Percentiles rank a stretch among this genome's conserved stretches.
Evolutionary conservation across 2,888 invertebrate species (phyloP).

Genomic region (Adelognathus sp.): DNA sequence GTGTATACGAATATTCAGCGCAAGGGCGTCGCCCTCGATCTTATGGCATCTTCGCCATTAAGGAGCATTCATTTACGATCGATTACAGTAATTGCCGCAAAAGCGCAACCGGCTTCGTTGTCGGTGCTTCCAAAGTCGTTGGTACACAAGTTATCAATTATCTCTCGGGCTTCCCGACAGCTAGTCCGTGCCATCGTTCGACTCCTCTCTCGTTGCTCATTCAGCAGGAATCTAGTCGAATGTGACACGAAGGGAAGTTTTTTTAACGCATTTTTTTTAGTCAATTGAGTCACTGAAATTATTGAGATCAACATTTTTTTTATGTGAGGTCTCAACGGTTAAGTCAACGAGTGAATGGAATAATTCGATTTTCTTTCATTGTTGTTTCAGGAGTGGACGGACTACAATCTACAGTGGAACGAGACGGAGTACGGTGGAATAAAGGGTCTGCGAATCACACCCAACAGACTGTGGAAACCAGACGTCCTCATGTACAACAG

Average conservation of each 20-base stretch:
- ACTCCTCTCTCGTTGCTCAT: neutral
- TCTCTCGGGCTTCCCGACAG: neutral
- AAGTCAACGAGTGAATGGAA: neutral
- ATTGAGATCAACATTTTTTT: neutral
- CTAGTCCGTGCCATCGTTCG: neutral
- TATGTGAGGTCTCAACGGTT: neutral
- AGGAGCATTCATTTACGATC: conserved; percentile 12
- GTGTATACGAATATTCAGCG: neutral
- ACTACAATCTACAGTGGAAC: conserved; percentile 98
- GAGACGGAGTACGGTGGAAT: conserved; percentile 97
- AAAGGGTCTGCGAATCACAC: conserved; percentile 96
- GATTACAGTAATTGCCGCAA: neutral
- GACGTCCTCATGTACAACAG: conserved; percentile 99
- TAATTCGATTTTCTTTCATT: neutral
- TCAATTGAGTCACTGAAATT: neutral
- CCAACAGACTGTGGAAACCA: conserved; percentile 98
- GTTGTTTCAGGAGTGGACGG: conserved; percentile 94
- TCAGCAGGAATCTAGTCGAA: neutral
- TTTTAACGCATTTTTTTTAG: neutral
- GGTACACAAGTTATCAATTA: conserved; percentile 14
- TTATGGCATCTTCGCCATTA: conserved; percentile 3
- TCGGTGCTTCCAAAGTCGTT: neutral
- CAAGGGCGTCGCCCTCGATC: neutral
- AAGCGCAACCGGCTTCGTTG: neutral
- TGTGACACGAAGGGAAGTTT: neutral